Base-by-base conservation (phyloP, 2,797 vertebrate species). In the Dipus sagitta region DNA sequence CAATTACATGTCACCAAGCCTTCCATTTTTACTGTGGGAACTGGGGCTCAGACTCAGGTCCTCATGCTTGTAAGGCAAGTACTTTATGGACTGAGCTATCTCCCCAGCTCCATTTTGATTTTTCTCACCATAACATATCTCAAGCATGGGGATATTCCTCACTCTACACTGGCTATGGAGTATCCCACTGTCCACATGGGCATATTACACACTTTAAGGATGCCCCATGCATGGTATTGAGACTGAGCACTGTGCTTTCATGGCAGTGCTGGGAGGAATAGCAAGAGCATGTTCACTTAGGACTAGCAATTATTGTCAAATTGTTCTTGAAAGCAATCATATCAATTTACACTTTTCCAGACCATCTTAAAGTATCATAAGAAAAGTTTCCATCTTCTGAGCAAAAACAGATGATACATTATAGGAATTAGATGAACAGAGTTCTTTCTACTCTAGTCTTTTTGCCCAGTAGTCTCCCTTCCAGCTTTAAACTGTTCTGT, bases 401-500 rank as follows among this genome's bases (percentile, higher is more conserved):
- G 13, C 15, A 28, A 81, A 2, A 71, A 34, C 52, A 85, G 89
- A 84, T 52, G n/a, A 26, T 3, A 72, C 4, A 3, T 62, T 75
- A 67, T 32, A 42, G 10, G 34, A 77, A 68, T 78, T 32, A 72
- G 64, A 67, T 81, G 26, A 75, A 64, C 14, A 68, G 28, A 32
- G 47, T 71, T 74, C 2, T 58, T 83, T 32, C 42, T 64, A 47
- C 3, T 1, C n/a, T 78, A 13, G 28, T 81, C 83, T 38, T 42
- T 32, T 62, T 18, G 42, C 7, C 88, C 67, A 17, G 1, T 64
- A 21, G 34, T 60, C 18, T 90, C 62, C 28, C 24, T 91, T n/a
- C 77, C 4, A 76, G 17, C 6, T 92, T 90, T 64, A 83, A 90
- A 54, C 60, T 62, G 10, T 87, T 78, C 90, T 88, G 65, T 38